These are phyloP conservation scores for Brachypodius melanocephalos DNA, from an alignment of 2,113 vertebrate genomes.

Conservation along the genomic window DNA sequence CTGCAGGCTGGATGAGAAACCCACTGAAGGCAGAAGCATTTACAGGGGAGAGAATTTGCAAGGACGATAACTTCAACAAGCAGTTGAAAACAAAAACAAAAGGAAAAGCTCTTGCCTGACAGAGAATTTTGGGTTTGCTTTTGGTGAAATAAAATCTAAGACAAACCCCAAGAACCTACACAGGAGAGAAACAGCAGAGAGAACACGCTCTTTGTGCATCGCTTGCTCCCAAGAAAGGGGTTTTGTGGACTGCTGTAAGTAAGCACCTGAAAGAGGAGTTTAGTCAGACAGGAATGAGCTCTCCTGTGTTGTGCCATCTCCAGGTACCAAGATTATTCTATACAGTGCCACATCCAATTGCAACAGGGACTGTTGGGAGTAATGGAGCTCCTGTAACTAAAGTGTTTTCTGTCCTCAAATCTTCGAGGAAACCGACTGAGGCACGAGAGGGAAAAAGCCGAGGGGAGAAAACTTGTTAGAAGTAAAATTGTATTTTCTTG, in stretches of 20 bases:
- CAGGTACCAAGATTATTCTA: background rate
- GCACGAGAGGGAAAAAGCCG: background rate
- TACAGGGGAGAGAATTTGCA: background rate
- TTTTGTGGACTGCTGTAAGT: background rate
- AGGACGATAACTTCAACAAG: background rate
- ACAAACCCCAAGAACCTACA: background rate
- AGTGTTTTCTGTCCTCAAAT: constrained; percentile 49
- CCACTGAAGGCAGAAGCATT: background rate
- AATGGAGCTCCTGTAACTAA: constrained; percentile 59
- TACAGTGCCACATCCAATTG: constrained; percentile 49
- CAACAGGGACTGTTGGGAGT: background rate
- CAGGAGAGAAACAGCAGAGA: background rate
- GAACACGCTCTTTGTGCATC: background rate
- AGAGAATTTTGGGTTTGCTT: background rate
- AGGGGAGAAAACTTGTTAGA: constrained; percentile 13
- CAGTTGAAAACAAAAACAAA: background rate
- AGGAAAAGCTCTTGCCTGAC: background rate
- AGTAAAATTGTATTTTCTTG: constrained; percentile 51
- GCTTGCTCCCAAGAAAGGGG: background rate
- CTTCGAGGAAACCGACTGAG: constrained; percentile 29
- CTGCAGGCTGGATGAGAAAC: background rate
- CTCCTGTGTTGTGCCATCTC: background rate
- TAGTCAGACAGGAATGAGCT: background rate
- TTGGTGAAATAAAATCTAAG: background rate
- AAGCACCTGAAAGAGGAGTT: background rate